phyloP scores from a whole-genome alignment of 2,797 vertebrate genomes.

The Bucorvus abyssinicus region DNA sequence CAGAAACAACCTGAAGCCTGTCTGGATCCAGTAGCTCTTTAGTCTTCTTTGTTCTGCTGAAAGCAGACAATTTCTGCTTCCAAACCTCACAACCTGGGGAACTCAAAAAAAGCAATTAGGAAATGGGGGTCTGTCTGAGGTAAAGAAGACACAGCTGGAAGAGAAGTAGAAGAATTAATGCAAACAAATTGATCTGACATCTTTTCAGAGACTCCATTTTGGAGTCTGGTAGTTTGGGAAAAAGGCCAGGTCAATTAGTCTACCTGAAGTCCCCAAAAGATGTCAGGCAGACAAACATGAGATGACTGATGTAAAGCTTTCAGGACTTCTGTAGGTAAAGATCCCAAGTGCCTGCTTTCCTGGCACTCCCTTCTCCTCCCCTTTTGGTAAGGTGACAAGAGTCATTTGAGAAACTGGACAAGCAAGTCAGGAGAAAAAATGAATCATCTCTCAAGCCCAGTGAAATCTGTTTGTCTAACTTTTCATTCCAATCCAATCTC shows the following conservation, averaged over 20 bases:
- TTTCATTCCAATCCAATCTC: not conserved
- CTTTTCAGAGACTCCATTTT: not conserved
- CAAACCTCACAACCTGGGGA: not conserved
- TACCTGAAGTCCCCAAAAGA: not conserved
- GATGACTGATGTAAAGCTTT: not conserved
- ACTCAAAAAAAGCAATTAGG: not conserved
- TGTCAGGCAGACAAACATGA: not conserved
- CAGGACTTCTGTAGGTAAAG: not conserved
- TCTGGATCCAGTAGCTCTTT: not conserved
- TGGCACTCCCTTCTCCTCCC: not conserved
- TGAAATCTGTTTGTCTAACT: not conserved
- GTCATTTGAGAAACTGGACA: not conserved
- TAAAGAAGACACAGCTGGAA: not conserved
- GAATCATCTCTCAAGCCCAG: not conserved
- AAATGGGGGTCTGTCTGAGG: not conserved
- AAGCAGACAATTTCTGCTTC: not conserved
- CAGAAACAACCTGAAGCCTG: not conserved
- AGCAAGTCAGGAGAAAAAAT: not conserved
- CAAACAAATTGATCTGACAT: not conserved
- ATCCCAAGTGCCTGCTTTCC: not conserved
- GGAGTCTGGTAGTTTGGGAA: not conserved
- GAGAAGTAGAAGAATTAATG: not conserved
- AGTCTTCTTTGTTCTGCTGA: not conserved
- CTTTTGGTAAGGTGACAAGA: not conserved
- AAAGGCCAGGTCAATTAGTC: not conserved